Conservation (phyloP, 2,113 vertebrate genomes). For the Cariama cristata region DNA sequence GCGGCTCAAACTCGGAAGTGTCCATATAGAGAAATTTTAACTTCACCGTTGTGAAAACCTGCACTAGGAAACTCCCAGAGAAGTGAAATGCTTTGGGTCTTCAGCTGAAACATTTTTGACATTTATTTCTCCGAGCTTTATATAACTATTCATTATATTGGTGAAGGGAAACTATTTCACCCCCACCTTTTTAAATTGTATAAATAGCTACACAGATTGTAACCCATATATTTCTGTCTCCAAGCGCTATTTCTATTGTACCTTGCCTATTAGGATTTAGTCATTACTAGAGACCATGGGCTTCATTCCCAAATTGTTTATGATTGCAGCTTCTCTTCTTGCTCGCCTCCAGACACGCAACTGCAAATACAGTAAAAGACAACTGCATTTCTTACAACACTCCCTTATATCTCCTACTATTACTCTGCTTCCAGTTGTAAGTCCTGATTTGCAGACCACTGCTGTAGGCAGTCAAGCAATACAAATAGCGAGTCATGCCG, state of each 20-base stretch:
- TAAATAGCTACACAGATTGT: background rate
- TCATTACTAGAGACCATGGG: background rate
- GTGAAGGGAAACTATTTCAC: background rate
- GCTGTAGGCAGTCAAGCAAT: background rate
- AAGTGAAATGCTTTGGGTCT: background rate
- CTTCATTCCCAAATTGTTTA: slow-evolving; percentile 1
- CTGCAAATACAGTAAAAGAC: slow-evolving; percentile 11
- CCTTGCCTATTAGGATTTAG: background rate
- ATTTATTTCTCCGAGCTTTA: background rate
- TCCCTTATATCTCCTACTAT: background rate
- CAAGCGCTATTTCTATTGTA: background rate
- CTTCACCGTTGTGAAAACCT: background rate
- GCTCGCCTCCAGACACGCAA: background rate
- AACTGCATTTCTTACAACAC: background rate
- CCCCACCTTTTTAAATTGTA: background rate
- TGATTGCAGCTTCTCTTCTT: background rate
- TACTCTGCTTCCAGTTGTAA: background rate
- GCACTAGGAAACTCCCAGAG: background rate
- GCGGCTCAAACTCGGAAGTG: background rate
- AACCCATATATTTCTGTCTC: background rate
- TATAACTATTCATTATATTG: background rate
- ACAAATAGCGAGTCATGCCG: background rate
- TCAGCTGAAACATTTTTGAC: background rate
- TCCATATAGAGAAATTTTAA: background rate
- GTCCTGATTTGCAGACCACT: slow-evolving; percentile 3